Evolutionary conservation across 1,140 invertebrate species (phyloP), one percentile per base, ranked within the genome.

Genomic region (Lepidurus packardi): DNA sequence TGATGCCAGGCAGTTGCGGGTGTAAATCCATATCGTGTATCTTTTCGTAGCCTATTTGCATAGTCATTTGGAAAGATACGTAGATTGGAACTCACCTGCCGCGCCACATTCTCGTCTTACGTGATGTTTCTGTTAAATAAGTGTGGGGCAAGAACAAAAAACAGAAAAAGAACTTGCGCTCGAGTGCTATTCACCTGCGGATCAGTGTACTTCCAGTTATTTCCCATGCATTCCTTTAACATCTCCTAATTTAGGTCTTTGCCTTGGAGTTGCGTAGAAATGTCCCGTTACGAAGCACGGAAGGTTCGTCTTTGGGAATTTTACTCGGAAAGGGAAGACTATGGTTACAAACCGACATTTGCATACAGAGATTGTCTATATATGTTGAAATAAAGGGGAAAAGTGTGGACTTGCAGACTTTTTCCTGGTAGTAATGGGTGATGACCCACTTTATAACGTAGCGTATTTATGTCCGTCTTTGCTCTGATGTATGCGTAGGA

Each of bases 241-340:
- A 7, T 65, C n/a, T 65, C 53, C 53, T 65, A 65, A 34, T 65
- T 65, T 65, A 65, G 53, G 53, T 65, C 53, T 65, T 65, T 65
- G 53, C 16, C 53, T 65, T 65, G 53, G 9, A 2, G 16, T 65
- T 1, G 21, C 53, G 53, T 65, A 65, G 21, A 65, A 16, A 65
- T 65, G 53, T 65, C 53, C 53, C 53, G 53, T 65, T 65, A 65
- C 6, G 9, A 65, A 65, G 34, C 1, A 16, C 16, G 53, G 53
- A 21, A 21, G 53, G 16, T 65, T 21, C 53, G 21, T n/a, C 16
- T 47, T 65, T 0, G 53, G 21, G 53, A 65, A 65, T 65, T 65
- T 9, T 21, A 65, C 21, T 21, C 53, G 16, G 53, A 21, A 65
- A 65, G 16, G 53, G 21, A 13, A 13, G 53, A 65, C 7, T 21